Base-by-base conservation (phyloP, 2,888 invertebrate genomes). In the Lasioglossum morio region DNA sequence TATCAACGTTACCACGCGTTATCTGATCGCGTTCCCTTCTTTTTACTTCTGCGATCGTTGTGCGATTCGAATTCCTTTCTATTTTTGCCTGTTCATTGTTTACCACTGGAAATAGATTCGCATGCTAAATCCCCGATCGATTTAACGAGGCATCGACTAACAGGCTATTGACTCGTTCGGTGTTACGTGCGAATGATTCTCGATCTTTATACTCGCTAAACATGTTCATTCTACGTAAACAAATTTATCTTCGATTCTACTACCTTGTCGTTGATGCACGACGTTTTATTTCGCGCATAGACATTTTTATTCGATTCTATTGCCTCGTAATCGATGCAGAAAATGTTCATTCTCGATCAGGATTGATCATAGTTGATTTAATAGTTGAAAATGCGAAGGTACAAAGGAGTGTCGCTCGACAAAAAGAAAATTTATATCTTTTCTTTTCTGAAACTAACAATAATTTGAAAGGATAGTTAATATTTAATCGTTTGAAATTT, bases 1-100 rank as follows among this genome's bases (percentile, higher is more conserved):
- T 69, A 76, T 76, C 76, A 76, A n/a, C 30, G 30, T 72, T 72
- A 48, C 57, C 34, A 19, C 63, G 10, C 19, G 48, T 27, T 46
- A 30, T 70, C 48, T 37, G 85, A 85, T 85, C 82, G 48, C 23
- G 46, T 78, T 76, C 79, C 76, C 72, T 40, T 57, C 57, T 80
- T 63, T 27, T 75, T 37, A 19, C 1, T 57, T 66, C 30, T 43
- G 23, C 16, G 23, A 4, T 48, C 30, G 43, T 48, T 16, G 27
- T 53, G 77, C 66, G 43, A 57, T 72, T 43, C 63, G 76, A 66
- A 77, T 81, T 84, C 72, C 77, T 60, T 81, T 66, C 73, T 63
- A 77, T 70, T 27, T 76, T 34, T 70, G 60, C 16, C 27, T 19
- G 5, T 12, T 23, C 48, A 43, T 73, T 48, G 27, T 73, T 73